phyloP scores from a whole-genome alignment of 2,888 invertebrate genomes.

The Mamestra brassicae region DNA sequence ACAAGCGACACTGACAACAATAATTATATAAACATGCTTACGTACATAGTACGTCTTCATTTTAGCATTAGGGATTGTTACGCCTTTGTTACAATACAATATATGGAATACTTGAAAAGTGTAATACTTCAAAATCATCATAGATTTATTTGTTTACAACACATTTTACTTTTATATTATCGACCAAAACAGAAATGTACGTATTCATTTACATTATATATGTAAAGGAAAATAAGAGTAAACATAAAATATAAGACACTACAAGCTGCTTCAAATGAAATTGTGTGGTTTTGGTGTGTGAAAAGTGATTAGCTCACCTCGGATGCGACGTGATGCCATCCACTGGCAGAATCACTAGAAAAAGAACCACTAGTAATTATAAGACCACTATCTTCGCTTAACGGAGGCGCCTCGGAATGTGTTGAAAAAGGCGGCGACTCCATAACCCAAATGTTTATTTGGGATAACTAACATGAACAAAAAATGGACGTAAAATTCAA shows the following conservation, averaged over 20 bases:
- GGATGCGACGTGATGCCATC: conserved; percentile 92
- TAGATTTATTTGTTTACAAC: conserved; percentile 31
- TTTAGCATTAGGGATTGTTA: not conserved
- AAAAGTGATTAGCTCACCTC: conserved; percentile 90
- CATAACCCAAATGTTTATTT: conserved; percentile 87
- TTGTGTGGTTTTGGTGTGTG: conserved; percentile 1
- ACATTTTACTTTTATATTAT: not conserved
- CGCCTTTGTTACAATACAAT: not conserved
- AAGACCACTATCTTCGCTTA: conserved; percentile 95
- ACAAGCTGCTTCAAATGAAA: not conserved
- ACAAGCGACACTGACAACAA: conserved; percentile 29
- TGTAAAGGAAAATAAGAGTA: not conserved
- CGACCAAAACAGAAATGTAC: conserved; percentile 5
- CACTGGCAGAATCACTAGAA: conserved; percentile 94
- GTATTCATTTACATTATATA: not conserved
- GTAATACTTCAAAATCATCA: not conserved
- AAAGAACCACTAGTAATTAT: conserved; percentile 94
- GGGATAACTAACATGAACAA: conserved; percentile 72
- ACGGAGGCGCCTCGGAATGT: conserved; percentile 93
- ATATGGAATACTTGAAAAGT: not conserved
- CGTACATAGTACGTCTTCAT: not conserved
- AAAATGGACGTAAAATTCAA: conserved; percentile 71
- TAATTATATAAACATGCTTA: conserved; percentile 24
- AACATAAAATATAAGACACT: conserved; percentile 8
- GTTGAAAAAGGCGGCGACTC: conserved; percentile 95